Evolutionary conservation across 2,113 vertebrate genomes (phyloP).

Genomic region (Ptilonorhynchus violaceus): DNA sequence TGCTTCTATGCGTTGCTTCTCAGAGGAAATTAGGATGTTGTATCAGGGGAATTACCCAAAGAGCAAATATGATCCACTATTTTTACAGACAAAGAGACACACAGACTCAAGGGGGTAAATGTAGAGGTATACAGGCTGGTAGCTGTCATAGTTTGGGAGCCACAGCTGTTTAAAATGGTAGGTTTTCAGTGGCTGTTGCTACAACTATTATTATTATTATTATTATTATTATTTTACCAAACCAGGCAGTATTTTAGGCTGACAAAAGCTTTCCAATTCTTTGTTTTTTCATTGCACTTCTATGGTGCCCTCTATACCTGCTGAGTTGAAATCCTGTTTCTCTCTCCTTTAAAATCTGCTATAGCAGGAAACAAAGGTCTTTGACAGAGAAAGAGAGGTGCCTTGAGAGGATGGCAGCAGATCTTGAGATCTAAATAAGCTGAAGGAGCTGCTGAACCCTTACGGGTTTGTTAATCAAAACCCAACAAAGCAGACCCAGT

Average conservation of each 20-base stretch:
- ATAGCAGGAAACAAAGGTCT: conserved; percentile 27
- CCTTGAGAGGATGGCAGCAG: background rate
- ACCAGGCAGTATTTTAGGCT: conserved; percentile 61
- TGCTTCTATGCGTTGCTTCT: fast-evolving
- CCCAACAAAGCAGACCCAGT: background rate
- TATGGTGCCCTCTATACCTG: background rate
- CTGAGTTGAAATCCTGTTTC: conserved; percentile 49
- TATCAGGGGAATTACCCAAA: background rate
- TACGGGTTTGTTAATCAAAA: background rate
- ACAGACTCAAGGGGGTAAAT: background rate
- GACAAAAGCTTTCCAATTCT: conserved; percentile 57
- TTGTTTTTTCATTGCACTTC: conserved; percentile 62
- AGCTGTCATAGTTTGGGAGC: conserved; percentile 1
- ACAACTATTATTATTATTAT: conserved; percentile 16
- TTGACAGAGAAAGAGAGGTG: background rate
- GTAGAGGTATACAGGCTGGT: background rate
- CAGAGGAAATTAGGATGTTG: background rate
- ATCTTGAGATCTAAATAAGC: background rate
- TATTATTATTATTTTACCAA: conserved; percentile 72
- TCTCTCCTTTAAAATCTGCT: conserved; percentile 38
- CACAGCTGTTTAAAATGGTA: conserved; percentile 67
- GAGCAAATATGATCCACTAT: background rate
- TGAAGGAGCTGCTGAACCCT: background rate
- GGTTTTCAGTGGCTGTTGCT: conserved; percentile 18
- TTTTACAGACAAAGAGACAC: conserved; percentile 1